Evolutionary conservation across 2,797 vertebrate species (phyloP), one percentile per base, ranked within the genome.

Genomic region (Paratrypauchen microcephalus): DNA sequence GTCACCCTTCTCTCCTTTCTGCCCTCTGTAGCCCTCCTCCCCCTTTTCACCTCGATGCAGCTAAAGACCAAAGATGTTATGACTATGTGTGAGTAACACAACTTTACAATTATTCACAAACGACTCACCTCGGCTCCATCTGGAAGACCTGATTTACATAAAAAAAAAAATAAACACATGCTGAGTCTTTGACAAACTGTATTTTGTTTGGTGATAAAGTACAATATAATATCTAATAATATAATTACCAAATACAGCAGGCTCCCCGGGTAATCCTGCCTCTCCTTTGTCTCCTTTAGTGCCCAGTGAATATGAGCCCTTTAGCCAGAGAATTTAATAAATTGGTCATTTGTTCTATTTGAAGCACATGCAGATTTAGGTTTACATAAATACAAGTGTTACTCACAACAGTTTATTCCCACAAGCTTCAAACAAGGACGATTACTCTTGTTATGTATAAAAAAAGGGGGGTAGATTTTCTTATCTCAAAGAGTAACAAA

Each of bases 251-350:
- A 94, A 87, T 77, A 92, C 87, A 57, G 95, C 95, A 26, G 94
- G 91, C 71, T 94, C 93, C 81, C 95, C 96, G 28, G 95, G 92
- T 74, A 82, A 36, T 26, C 96, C 96, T 64, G 83, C 79, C 12
- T 97, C 95, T 77, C 96, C 96, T 82, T 96, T 97, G 61, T 96
- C 94, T 81, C 96, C 96, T 94, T 97, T 96, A n/a, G 84, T 56
- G 56, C 87, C 75, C 0, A 21, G 6, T 26, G 39, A 73, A 13
- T 72, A 67, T 47, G 78, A 65, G 16, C 21, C 62, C 62, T 65
- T 65, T 23, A 64, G 39, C 48, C 6, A 64, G 1, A 65, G 13
- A 13, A 47, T 41, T 24, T 23, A 45, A 23, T 62, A 2, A 1
- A 23, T 62, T 39, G 4, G 13, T 62, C 5, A 26, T 21, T 61